These are phyloP conservation scores for Corvus cornix DNA, from an alignment of 2,113 vertebrate genomes.

Conservation along the genomic window DNA sequence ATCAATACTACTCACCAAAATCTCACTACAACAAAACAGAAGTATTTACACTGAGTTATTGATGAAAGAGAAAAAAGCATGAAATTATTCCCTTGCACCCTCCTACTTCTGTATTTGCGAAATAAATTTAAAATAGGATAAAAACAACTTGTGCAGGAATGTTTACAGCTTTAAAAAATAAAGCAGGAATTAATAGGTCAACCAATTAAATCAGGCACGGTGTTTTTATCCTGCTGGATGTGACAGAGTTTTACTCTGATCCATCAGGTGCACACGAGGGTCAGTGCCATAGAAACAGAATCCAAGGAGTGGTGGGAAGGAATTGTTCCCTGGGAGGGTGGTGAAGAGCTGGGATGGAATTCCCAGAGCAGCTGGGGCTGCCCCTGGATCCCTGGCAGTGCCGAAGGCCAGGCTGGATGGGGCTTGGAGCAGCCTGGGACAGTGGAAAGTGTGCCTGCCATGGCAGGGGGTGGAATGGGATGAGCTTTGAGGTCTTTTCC, in stretches of 20 bases:
- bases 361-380: neutral
- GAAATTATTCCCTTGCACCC: neutral
- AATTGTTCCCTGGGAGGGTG: neutral
- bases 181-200: neutral
- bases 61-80: neutral
- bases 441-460: neutral
- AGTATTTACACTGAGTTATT: neutral
- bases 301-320: neutral
- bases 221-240: neutral
- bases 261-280: accelerated
- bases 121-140: neutral
- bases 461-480: neutral
- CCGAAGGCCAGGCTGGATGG: neutral
- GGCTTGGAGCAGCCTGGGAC: neutral
- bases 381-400: neutral
- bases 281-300: neutral
- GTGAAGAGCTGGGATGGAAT: neutral
- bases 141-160: neutral
- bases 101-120: neutral
- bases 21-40: neutral
- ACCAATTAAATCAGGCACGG: no score
- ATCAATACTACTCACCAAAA: neutral
- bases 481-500: neutral
- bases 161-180: neutral
- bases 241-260: neutral